Conservation (phyloP, 2,888 invertebrate species). For the Metacarcinus magister region DNA sequence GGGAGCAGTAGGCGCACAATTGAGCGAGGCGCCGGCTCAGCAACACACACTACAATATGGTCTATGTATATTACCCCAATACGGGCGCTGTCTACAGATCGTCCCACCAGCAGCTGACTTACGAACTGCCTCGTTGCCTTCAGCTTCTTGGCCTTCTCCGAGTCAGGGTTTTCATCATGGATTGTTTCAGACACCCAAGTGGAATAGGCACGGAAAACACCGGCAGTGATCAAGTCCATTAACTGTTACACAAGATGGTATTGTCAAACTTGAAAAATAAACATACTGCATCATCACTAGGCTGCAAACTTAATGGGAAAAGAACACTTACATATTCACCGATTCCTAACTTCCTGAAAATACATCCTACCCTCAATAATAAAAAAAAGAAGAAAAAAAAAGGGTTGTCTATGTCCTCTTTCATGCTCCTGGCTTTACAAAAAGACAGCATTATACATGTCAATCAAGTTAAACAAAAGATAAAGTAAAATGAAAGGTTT, state of each 20-base stretch:
- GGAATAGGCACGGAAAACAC: conserved; percentile 74
- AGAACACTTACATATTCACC: background rate
- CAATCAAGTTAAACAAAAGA: no score
- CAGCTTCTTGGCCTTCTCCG: conserved; percentile 56
- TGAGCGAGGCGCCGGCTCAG: conserved; percentile 73
- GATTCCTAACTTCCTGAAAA: background rate
- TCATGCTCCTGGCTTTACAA: background rate
- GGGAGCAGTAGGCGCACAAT: conserved; percentile 44
- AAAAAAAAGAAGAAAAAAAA: background rate
- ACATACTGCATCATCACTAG: background rate
- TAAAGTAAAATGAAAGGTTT: background rate
- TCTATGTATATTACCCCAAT: conserved; percentile 77
- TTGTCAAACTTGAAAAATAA: conserved; percentile 29
- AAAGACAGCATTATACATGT: background rate
- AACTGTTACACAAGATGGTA: conserved; percentile 71
- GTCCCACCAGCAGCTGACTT: conserved; percentile 76
- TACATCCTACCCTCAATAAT: background rate
- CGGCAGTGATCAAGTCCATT: conserved; percentile 78
- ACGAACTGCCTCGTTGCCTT: conserved; percentile 74
- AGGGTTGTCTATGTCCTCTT: background rate
- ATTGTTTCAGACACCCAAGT: conserved; percentile 73
- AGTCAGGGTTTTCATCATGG: conserved; percentile 20
- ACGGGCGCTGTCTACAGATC: conserved; percentile 65
- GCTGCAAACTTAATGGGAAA: background rate
- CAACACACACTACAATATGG: conserved; percentile 63